phyloP scores from a whole-genome alignment of 2,797 vertebrate genomes.

The Chiloscyllium punctatum region DNA sequence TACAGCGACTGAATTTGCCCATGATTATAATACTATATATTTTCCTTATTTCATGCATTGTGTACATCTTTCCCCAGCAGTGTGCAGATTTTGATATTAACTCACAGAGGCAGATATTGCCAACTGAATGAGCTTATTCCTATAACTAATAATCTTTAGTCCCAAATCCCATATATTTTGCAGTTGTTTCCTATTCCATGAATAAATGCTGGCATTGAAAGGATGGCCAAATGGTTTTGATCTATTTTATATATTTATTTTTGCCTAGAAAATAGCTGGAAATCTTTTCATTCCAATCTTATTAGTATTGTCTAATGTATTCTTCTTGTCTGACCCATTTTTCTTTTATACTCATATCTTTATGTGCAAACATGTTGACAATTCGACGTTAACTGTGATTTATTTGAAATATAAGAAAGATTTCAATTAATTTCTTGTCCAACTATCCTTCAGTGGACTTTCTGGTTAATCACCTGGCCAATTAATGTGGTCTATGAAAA shows the following conservation, averaged over 20 bases:
- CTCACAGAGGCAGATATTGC: not conserved
- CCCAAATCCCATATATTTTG: not conserved
- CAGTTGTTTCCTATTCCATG: not conserved
- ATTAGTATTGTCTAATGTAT: not conserved
- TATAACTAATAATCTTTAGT: not conserved
- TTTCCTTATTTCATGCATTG: not conserved
- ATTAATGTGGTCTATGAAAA: not conserved
- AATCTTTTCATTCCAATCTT: not conserved
- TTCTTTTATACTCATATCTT: not conserved
- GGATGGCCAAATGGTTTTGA: not conserved
- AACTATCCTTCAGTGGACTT: not conserved
- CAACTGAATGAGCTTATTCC: not conserved
- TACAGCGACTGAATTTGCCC: not conserved
- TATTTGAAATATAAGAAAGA: not conserved
- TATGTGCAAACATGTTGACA: not conserved
- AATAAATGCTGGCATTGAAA: not conserved
- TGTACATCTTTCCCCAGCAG: not conserved
- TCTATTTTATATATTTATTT: not conserved
- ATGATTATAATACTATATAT: not conserved
- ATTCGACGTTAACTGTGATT: not conserved
- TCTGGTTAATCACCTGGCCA: not conserved
- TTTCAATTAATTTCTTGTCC: not conserved
- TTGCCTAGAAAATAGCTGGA: not conserved
- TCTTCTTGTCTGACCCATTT: not conserved
- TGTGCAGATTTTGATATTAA: not conserved